Conservation (phyloP, 2,113 vertebrate species). For the Zingel zingel region DNA sequence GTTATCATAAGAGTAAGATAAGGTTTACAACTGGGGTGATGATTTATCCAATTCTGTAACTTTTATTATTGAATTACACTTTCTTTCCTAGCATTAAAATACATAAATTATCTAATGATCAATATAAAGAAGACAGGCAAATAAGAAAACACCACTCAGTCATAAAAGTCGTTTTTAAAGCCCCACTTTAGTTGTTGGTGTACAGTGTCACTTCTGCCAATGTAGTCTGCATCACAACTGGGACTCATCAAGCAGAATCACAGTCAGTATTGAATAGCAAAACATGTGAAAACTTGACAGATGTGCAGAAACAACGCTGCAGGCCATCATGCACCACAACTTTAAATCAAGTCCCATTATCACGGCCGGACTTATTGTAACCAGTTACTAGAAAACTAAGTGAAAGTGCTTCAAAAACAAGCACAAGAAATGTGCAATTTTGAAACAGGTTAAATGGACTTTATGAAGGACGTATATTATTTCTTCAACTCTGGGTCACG, state of each 20-base stretch:
- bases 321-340: neutral
- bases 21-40: neutral
- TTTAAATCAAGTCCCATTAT: neutral
- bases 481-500: neutral
- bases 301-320: neutral
- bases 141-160: neutral
- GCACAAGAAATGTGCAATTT: neutral
- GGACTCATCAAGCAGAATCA: neutral
- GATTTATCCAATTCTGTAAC: neutral
- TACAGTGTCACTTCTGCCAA: neutral
- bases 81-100: neutral
- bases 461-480: slow-evolving; percentile 9
- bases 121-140: neutral
- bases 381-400: neutral
- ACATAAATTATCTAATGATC: neutral
- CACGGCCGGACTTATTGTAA: neutral
- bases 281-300: neutral
- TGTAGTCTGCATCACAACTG: neutral
- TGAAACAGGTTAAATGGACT: neutral
- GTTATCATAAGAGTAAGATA: too few species aligned
- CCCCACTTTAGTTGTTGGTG: neutral
- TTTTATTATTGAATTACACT: neutral
- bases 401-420: neutral
- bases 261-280: neutral
- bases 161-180: neutral